Conservation (phyloP, 35 echinoderm and acorn worm species). For the Apostichopus japonicus region DNA sequence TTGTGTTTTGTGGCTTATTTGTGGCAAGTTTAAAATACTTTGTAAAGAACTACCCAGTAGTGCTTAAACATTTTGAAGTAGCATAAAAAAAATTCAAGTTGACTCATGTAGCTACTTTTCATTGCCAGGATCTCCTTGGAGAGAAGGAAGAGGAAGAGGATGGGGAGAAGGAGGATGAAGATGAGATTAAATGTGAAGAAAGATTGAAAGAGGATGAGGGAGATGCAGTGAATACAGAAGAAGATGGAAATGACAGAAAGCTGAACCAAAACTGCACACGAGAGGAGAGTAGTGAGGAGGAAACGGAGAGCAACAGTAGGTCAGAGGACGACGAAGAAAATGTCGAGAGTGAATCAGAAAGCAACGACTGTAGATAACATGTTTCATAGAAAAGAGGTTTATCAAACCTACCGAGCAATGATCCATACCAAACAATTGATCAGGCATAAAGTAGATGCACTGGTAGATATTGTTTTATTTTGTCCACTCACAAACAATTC, state of each 20-base stretch:
- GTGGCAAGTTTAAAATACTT: too few relatives aligned
- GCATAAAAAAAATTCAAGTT: background rate
- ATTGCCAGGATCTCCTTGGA: constrained; percentile 20
- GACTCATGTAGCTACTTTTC: background rate
- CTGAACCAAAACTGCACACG: background rate
- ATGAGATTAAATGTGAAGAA: background rate
- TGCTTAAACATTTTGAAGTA: too few relatives aligned
- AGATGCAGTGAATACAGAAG: background rate
- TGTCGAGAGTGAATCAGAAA: background rate
- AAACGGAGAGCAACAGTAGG: background rate
- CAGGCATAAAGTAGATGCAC: too few relatives aligned
- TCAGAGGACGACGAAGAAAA: background rate
- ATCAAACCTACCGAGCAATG: too few relatives aligned
- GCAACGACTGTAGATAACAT: background rate
- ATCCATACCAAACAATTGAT: too few relatives aligned
- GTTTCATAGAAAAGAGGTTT: too few relatives aligned
- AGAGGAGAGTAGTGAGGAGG: background rate
- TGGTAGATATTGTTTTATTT: too few relatives aligned
- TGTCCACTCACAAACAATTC: too few relatives aligned
- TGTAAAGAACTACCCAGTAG: too few relatives aligned
- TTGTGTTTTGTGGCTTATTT: too few relatives aligned
- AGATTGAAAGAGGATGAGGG: background rate
- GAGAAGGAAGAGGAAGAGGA: background rate
- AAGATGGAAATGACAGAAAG: background rate
- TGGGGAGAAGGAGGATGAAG: background rate